A percentile compares a stretch with the other conserved stretches of the same genome.
Conservation (phyloP, 2,797 vertebrate genomes). For the Pipistrellus kuhlii region DNA sequence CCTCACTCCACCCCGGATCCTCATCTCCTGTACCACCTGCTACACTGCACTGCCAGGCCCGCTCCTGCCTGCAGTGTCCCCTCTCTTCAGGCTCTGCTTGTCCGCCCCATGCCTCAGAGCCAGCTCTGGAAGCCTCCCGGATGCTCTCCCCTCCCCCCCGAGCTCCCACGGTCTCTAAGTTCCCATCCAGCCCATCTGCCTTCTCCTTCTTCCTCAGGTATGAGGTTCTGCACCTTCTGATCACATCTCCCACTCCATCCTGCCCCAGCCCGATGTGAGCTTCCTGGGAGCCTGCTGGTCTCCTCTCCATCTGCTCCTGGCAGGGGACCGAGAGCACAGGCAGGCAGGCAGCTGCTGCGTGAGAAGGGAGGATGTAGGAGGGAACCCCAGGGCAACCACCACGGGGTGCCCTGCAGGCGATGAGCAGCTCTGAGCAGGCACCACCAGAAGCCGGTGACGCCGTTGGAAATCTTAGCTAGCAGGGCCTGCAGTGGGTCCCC, state of each 20-base stretch:
- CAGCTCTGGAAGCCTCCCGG: background rate
- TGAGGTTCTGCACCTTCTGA: background rate
- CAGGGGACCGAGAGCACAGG: conserved; percentile 63
- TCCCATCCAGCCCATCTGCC: too few species aligned
- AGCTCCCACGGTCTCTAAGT: too few species aligned
- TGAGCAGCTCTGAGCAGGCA: conserved; percentile 4
- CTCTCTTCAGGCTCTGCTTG: background rate
- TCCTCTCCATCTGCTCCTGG: conserved; percentile 73
- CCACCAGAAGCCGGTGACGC: conserved; percentile 11
- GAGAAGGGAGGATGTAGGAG: background rate
- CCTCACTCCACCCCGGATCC: background rate
- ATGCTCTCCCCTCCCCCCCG: background rate
- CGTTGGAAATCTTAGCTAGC: conserved; percentile 7
- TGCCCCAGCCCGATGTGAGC: background rate
- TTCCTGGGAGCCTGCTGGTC: conserved; percentile 57
- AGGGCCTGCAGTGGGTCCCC: background rate
- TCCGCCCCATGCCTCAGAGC: background rate
- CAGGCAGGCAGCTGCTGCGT: conserved; percentile 40
- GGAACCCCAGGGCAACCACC: background rate
- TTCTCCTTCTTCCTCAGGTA: background rate
- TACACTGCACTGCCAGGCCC: background rate
- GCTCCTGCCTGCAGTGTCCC: background rate
- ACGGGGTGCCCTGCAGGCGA: conserved; percentile 46
- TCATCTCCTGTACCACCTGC: background rate
- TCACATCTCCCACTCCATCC: background rate